These are phyloP conservation scores for Tiaroga cobitis DNA, from an alignment of 2,797 vertebrate genomes.

Conservation along the genomic window DNA sequence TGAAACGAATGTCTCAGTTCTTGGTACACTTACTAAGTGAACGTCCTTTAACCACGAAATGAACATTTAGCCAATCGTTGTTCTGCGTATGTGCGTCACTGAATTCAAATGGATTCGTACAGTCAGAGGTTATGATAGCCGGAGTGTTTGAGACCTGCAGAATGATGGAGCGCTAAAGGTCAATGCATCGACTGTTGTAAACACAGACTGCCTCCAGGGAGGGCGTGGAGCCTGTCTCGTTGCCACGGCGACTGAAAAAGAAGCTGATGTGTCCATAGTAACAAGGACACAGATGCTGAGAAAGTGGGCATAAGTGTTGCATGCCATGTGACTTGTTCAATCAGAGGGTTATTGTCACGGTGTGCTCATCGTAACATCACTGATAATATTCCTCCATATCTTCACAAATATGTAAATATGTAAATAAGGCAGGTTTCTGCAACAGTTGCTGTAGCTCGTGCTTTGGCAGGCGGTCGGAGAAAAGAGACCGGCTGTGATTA, in stretches of 20 bases:
- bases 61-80: neutral
- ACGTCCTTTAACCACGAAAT: neutral
- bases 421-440: slow-evolving; percentile 56
- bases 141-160: slow-evolving; percentile 10
- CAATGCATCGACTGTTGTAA: slow-evolving; percentile 41
- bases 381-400: neutral
- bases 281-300: slow-evolving; percentile 68
- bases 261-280: slow-evolving; percentile 69
- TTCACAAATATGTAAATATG: slow-evolving; percentile 45
- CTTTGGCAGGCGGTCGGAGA: slow-evolving; percentile 26
- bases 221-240: slow-evolving; percentile 54
- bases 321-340: slow-evolving; percentile 10
- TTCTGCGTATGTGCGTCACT: neutral
- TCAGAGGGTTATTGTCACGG: neutral
- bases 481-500: slow-evolving; percentile 35
- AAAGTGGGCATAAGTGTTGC: slow-evolving; percentile 40
- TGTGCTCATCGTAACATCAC: neutral
- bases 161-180: slow-evolving; percentile 62
- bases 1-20: neutral
- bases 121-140: slow-evolving; percentile 15
- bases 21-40: neutral
- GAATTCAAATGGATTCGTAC: neutral
- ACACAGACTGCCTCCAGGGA: slow-evolving; percentile 51
- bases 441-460: slow-evolving; percentile 37
- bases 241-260: slow-evolving; percentile 69